Conservation (phyloP, 2,113 vertebrate species). For the Cynoglossus semilaevis region DNA sequence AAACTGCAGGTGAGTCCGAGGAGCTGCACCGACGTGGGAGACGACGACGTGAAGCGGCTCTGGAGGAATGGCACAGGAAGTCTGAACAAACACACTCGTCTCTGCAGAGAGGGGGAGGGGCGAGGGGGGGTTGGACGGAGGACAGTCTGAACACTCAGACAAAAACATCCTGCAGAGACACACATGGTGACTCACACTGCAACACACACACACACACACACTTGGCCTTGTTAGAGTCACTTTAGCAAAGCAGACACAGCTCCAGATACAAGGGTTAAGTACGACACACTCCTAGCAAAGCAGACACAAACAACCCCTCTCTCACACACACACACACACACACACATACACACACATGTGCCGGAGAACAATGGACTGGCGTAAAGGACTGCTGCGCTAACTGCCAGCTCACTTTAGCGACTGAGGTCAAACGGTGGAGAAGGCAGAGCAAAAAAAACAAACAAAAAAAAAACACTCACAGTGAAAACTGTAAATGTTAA, state of each 20-base stretch:
- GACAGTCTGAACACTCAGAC: slow-evolving; percentile 16
- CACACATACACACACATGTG: neutral
- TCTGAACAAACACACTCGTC: slow-evolving; percentile 35
- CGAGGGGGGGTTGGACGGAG: no score
- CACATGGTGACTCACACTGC: slow-evolving; percentile 9
- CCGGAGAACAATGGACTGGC: slow-evolving; percentile 6
- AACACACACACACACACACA: neutral
- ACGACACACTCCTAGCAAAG: neutral
- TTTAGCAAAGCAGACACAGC: slow-evolving; percentile 4
- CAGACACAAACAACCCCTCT: neutral
- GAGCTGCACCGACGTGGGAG: no score
- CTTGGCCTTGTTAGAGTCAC: slow-evolving; percentile 10
- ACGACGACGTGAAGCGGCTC: no score
- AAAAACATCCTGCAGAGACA: slow-evolving; percentile 10
- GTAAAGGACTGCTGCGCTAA: neutral
- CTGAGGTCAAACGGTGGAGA: neutral
- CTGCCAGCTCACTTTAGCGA: neutral
- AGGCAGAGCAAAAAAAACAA: no score
- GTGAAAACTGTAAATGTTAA: no score
- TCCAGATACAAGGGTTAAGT: slow-evolving; percentile 1
- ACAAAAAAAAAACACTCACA: no score
- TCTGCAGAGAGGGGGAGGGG: no score
- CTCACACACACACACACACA: no score
- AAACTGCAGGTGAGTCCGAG: no score
- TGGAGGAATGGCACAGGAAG: no score